These are phyloP conservation scores for Strix occidentalis DNA, from an alignment of 2,797 vertebrate species.

Conservation along the genomic window DNA sequence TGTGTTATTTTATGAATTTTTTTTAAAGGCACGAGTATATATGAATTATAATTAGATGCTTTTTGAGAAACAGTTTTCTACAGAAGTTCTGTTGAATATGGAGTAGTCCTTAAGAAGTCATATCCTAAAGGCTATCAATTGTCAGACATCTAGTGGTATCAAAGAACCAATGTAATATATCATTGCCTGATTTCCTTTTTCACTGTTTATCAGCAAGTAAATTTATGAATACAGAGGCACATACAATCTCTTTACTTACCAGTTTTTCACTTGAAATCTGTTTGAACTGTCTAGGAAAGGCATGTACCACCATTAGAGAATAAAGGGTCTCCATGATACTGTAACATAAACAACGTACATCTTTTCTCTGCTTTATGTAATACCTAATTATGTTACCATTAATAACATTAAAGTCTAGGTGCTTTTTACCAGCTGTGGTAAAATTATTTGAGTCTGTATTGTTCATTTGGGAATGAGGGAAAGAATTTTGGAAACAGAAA, in stretches of 20 bases:
- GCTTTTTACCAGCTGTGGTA: not conserved
- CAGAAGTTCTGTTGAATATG: not conserved
- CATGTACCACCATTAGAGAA: not conserved
- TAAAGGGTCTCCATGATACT: not conserved
- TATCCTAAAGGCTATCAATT: not conserved
- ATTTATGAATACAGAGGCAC: not conserved
- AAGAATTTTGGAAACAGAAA: not conserved
- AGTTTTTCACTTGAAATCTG: not conserved
- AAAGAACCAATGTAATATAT: not conserved
- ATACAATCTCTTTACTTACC: not conserved
- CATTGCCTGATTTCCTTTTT: not conserved
- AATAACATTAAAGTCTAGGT: not conserved
- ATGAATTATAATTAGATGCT: not conserved
- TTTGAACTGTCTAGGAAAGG: not conserved
- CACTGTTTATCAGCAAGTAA: not conserved
- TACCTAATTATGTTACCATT: not conserved
- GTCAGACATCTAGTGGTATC: not conserved
- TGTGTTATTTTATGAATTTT: not conserved
- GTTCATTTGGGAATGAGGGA: not conserved
- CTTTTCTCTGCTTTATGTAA: not conserved
- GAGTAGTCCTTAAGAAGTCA: not conserved
- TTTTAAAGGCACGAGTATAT: not conserved
- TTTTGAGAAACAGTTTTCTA: not conserved
- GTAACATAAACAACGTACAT: rapidly evolving
- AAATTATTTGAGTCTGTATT: not conserved